Evolutionary conservation across 1,140 invertebrate genomes (phyloP).

Genomic region (Orussus abietinus): DNA sequence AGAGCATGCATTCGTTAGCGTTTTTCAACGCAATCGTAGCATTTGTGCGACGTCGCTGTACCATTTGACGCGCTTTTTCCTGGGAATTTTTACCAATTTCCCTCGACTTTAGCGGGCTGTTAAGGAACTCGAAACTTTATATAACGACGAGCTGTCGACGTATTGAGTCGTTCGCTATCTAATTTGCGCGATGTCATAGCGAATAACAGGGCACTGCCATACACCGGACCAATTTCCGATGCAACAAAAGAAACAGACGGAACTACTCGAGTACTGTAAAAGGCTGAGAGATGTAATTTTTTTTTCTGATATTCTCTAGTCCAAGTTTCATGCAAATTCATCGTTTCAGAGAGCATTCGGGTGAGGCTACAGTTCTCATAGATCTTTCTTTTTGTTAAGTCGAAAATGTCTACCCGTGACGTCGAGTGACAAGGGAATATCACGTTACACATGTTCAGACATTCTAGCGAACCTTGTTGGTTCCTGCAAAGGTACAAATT

Average conservation of each 20-base stretch:
- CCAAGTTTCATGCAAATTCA: no score
- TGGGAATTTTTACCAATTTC: no score
- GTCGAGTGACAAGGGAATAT: neutral
- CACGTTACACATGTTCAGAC: no score
- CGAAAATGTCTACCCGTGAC: neutral
- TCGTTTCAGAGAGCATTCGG: no score
- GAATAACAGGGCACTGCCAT: constrained; percentile 46
- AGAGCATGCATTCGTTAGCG: no score
- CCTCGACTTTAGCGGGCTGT: no score
- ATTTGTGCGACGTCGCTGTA: constrained; percentile 5
- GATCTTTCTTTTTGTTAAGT: no score
- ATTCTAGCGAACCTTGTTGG: no score
- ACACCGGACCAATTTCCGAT: constrained; percentile 38
- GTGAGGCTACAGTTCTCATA: no score
- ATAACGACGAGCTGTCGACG: neutral
- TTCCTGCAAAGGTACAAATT: no score
- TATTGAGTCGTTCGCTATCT: constrained; percentile 6
- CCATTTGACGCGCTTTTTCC: neutral
- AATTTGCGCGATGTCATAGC: constrained; percentile 2
- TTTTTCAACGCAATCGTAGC: constrained; percentile 8
- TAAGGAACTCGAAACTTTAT: no score
- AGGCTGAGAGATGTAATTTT: neutral
- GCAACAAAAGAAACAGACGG: constrained; percentile 12
- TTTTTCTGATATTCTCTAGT: no score
- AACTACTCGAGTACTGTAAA: constrained; percentile 9